A percentile compares a stretch with the other conserved stretches of the same genome.
These are phyloP conservation scores for Sanderia malayensis DNA, from an alignment of 30 jellyfish, hydroid and myxozoan genomes.

Conservation along the genomic window DNA sequence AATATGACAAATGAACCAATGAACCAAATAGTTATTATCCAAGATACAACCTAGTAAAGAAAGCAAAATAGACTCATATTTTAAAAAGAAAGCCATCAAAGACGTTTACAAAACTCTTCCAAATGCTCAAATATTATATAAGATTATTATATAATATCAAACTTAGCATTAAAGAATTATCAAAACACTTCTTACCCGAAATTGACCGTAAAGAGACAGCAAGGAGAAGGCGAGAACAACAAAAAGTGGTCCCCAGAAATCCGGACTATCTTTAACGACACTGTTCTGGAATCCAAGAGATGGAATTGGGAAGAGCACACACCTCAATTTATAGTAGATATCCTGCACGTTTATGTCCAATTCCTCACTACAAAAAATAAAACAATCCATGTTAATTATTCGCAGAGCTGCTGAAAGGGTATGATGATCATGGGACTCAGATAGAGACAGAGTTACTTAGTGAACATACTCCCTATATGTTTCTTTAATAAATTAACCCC, in stretches of 20 bases:
- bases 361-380: constrained; percentile 62
- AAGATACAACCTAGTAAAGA: constrained; percentile 82
- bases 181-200: constrained; percentile 76
- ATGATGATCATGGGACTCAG: not conserved
- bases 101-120: too few species aligned
- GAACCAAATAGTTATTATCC: constrained; percentile 97
- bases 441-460: not conserved
- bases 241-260: constrained; percentile 95
- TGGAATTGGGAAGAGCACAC: constrained; percentile 91
- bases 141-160: too few species aligned
- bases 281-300: constrained; percentile 82
- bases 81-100: too few species aligned
- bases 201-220: constrained; percentile 88
- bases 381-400: not conserved
- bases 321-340: constrained; percentile 79
- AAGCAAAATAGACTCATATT: too few species aligned
- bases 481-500: not conserved
- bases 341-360: constrained; percentile 85
- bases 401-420: not conserved
- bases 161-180: too few species aligned
- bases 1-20: constrained; percentile 90
- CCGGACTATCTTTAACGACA: constrained; percentile 84
- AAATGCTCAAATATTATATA: too few species aligned
- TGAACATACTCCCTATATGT: not conserved
- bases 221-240: constrained; percentile 79